These are phyloP conservation scores for Channa argus DNA, from an alignment of 2,113 vertebrate genomes.

Conservation along the genomic window DNA sequence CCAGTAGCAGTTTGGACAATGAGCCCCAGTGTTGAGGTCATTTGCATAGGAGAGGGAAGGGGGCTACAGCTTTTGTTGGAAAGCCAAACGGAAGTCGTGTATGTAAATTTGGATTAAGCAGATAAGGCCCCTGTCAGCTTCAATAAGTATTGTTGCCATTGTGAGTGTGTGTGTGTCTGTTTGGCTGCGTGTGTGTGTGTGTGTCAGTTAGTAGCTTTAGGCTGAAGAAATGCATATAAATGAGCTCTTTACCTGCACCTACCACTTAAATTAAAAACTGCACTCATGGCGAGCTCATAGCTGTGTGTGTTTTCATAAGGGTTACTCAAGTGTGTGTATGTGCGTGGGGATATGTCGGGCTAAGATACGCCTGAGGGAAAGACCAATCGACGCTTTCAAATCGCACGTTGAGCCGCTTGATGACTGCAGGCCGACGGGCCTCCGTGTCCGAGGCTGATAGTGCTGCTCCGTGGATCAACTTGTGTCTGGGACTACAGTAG, in stretches of 20 bases:
- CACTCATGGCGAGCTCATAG: slow-evolving; percentile 32
- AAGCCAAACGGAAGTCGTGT: slow-evolving; percentile 76
- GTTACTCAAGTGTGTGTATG: slow-evolving; percentile 34
- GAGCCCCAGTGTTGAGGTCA: slow-evolving; percentile 49
- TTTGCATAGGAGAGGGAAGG: slow-evolving; percentile 62
- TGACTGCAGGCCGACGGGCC: slow-evolving; percentile 55
- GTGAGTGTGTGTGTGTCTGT: slow-evolving; percentile 43
- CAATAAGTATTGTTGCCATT: slow-evolving; percentile 77
- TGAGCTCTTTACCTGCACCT: slow-evolving; percentile 74
- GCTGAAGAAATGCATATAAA: slow-evolving; percentile 78
- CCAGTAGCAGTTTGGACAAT: slow-evolving; percentile 42
- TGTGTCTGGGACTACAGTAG: slow-evolving; percentile 50
- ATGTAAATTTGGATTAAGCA: slow-evolving; percentile 84
- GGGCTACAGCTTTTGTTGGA: slow-evolving; percentile 76
- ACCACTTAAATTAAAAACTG: slow-evolving; percentile 69
- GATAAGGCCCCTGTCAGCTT: slow-evolving; percentile 75
- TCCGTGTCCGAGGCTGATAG: slow-evolving; percentile 73
- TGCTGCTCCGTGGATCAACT: slow-evolving; percentile 68
- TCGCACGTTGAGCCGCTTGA: slow-evolving; percentile 61
- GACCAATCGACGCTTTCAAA: slow-evolving; percentile 41
- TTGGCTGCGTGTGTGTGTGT: slow-evolving; percentile 22
- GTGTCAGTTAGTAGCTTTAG: slow-evolving; percentile 41
- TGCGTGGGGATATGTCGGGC: slow-evolving; percentile 27
- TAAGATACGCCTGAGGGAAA: slow-evolving; percentile 32
- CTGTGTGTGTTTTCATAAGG: slow-evolving; percentile 18